phyloP scores from a whole-genome alignment of 2,113 vertebrate genomes.

The Thunnus maccoyii region DNA sequence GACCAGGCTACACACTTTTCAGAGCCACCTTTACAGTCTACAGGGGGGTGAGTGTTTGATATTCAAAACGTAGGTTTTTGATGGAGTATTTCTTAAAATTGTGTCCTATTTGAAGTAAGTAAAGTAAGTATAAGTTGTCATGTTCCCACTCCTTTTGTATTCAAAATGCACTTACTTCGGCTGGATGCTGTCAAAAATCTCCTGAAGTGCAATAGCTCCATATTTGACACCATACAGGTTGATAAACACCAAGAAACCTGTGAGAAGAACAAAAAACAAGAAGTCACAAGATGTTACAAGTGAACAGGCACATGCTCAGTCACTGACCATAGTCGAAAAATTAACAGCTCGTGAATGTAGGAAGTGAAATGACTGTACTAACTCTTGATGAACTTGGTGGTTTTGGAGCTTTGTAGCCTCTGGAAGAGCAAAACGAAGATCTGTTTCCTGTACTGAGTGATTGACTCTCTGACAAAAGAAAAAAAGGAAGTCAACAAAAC shows the following conservation, averaged over 20 bases:
- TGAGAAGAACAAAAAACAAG: slow-evolving; percentile 8
- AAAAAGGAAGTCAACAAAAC: background rate
- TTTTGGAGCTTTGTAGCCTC: slow-evolving; percentile 98
- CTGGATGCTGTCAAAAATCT: slow-evolving; percentile 98
- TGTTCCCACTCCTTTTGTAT: background rate
- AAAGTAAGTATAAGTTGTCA: background rate
- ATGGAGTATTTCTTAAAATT: background rate
- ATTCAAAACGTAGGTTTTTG: too few relatives aligned
- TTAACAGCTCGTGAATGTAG: background rate
- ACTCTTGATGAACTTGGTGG: slow-evolving; percentile 99
- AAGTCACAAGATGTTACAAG: background rate
- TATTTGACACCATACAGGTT: slow-evolving; percentile 97
- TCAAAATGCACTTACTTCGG: slow-evolving; percentile 90
- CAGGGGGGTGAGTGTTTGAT: background rate
- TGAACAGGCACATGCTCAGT: background rate
- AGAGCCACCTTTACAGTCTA: background rate
- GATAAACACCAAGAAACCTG: slow-evolving; percentile 98
- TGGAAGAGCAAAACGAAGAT: slow-evolving; percentile 99
- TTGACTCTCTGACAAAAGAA: slow-evolving; percentile 87
- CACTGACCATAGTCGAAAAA: background rate
- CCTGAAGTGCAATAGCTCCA: slow-evolving; percentile 94
- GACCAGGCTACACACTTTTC: too few relatives aligned
- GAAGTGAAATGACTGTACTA: slow-evolving; percentile 72
- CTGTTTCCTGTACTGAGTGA: slow-evolving; percentile 96
- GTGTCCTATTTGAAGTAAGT: background rate